Percentiles rank a stretch among this genome's conserved stretches.
Evolutionary conservation across 2,797 vertebrate genomes (phyloP).

Genomic region (Spheniscus humboldti): DNA sequence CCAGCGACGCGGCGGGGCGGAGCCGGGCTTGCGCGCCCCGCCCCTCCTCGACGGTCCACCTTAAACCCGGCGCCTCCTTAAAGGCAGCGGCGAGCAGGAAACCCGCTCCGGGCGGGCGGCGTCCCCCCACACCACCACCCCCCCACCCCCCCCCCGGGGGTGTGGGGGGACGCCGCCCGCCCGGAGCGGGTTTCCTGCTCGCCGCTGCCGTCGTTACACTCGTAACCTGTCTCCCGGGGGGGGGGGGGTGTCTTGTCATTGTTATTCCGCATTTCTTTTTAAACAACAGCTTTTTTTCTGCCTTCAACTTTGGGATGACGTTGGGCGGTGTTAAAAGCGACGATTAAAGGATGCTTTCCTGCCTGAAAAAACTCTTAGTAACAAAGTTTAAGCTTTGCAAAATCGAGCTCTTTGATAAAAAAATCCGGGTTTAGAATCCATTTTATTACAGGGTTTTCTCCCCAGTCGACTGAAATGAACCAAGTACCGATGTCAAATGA

Average conservation of each 20-base stretch:
- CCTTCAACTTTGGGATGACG: background rate
- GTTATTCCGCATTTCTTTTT: background rate
- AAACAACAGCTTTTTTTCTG: background rate
- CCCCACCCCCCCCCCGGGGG: too few species aligned
- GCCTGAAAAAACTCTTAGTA: background rate
- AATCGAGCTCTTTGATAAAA: background rate
- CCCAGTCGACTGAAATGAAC: background rate
- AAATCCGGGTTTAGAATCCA: background rate
- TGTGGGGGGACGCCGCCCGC: background rate
- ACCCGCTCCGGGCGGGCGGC: background rate
- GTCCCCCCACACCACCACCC: background rate
- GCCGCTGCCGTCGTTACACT: too few species aligned
- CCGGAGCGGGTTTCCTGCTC: too few species aligned
- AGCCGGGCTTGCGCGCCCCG: background rate
- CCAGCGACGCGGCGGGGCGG: background rate
- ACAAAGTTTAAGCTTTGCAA: background rate
- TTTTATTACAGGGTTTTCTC: background rate
- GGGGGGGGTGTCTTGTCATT: background rate
- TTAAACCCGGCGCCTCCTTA: slow-evolving; percentile 48
- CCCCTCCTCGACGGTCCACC: background rate
- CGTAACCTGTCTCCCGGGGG: background rate
- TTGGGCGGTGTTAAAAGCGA: background rate
- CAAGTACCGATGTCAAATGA: background rate
- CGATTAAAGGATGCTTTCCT: background rate
- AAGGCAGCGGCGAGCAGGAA: slow-evolving; percentile 24